Evolutionary conservation across 2,888 invertebrate genomes (phyloP).

Genomic region (Petrolisthes manimaculis): DNA sequence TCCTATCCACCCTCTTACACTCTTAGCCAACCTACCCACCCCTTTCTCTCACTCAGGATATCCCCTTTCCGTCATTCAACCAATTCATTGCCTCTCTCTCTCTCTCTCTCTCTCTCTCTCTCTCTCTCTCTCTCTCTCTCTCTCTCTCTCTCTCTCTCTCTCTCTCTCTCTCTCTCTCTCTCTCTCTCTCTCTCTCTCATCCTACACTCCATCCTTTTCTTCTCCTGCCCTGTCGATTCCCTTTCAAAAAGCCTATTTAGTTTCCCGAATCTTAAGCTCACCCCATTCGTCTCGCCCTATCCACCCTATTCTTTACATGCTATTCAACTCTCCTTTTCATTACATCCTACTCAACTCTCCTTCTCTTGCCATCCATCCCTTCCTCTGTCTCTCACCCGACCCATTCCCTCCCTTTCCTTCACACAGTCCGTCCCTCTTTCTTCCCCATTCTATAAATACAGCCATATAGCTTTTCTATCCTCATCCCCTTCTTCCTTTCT

Average conservation of each 20-base stretch:
- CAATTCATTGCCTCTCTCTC: neutral
- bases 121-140: neutral
- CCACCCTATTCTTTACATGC: neutral
- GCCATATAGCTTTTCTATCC: neutral
- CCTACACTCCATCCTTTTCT: neutral
- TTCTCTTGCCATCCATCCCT: neutral
- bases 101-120: neutral
- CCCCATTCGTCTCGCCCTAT: neutral
- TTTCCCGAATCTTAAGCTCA: too few species aligned
- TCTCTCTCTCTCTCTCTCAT: neutral
- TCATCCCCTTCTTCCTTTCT: neutral
- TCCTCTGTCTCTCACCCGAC: neutral
- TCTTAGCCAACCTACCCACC: neutral
- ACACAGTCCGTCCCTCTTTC: neutral
- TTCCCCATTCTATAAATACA: neutral
- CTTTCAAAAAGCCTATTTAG: too few species aligned
- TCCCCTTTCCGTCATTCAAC: neutral
- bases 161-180: too few species aligned
- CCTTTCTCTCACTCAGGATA: neutral
- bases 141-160: too few species aligned
- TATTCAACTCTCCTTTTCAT: neutral
- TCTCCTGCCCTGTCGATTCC: too few species aligned
- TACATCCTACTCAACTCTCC: neutral
- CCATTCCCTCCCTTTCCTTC: neutral
- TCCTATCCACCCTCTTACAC: neutral